Conservation (phyloP, 1,140 invertebrate species). For the Zaprionus ornatus region DNA sequence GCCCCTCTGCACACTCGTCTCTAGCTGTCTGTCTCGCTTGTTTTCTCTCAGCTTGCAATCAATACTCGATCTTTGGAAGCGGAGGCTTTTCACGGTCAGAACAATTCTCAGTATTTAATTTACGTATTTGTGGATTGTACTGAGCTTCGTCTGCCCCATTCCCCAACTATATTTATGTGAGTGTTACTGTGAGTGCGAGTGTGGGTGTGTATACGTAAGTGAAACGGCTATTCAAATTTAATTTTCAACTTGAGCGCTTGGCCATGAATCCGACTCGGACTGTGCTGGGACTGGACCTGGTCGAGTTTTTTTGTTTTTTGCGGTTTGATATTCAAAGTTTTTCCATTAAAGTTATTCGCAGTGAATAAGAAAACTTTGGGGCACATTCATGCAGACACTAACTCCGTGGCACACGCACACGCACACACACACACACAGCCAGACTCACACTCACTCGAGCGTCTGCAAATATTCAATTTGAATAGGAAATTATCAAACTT, state of each 20-base stretch:
- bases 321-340: conserved; percentile 81
- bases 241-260: conserved; percentile 73
- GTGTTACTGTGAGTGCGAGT: no score
- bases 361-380: conserved; percentile 76
- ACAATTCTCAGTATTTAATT: neutral
- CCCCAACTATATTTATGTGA: conserved; percentile 7
- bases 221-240: conserved; percentile 72
- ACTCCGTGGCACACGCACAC: conserved; percentile 16
- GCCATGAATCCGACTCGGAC: conserved; percentile 9
- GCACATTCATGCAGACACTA: conserved; percentile 17
- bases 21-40: no score
- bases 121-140: neutral
- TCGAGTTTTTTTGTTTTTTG: conserved; percentile 60
- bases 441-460: conserved; percentile 18
- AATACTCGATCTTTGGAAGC: no score
- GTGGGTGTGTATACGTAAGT: conserved; percentile 20
- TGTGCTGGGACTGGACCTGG: conserved; percentile 14
- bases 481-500: conserved; percentile 78
- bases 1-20: no score
- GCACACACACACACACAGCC: conserved; percentile 19
- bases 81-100: no score
- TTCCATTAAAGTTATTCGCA: conserved; percentile 81
- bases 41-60: no score
- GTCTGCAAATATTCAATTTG: conserved; percentile 80
- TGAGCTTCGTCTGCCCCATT: neutral